These are phyloP conservation scores for Triops longicaudatus DNA, from an alignment of 1,140 invertebrate species.

Conservation along the genomic window DNA sequence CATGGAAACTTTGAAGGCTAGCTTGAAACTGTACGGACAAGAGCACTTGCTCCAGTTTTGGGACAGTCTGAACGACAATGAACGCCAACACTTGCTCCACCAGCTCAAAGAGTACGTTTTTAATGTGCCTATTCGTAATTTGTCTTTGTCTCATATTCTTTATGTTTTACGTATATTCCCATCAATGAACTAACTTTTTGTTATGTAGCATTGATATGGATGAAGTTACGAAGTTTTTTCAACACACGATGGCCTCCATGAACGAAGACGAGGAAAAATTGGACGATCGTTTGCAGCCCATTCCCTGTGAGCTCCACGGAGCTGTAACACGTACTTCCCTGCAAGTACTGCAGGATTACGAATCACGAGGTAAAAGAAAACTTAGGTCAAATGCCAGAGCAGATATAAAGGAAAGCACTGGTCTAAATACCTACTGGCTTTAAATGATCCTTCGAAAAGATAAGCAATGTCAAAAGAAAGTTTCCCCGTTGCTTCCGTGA, in stretches of 20 bases:
- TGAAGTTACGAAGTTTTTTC: constrained; percentile 58
- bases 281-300: constrained; percentile 72
- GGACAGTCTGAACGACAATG: constrained; percentile 56
- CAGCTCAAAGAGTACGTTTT: constrained; percentile 22
- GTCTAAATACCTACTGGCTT: background rate
- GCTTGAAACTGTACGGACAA: constrained; percentile 50
- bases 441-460: background rate
- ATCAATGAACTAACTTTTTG: background rate
- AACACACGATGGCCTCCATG: constrained; percentile 49
- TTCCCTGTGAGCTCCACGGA: constrained; percentile 65
- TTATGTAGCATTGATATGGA: constrained; percentile 49
- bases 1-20: constrained; percentile 36
- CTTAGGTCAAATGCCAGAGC: background rate
- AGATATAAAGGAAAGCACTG: background rate
- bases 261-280: constrained; percentile 49
- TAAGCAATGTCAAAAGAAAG: no score
- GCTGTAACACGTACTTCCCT: constrained; percentile 49
- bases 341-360: constrained; percentile 56
- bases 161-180: no score
- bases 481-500: no score
- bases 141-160: background rate
- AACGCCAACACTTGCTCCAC: constrained; percentile 36
- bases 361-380: constrained; percentile 45
- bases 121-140: background rate
- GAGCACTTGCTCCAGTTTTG: constrained; percentile 79